Percentiles rank a stretch among this genome's conserved stretches.
These are phyloP conservation scores for Zygogramma bicolorata DNA, from an alignment of 2,888 invertebrate genomes.

Conservation along the genomic window DNA sequence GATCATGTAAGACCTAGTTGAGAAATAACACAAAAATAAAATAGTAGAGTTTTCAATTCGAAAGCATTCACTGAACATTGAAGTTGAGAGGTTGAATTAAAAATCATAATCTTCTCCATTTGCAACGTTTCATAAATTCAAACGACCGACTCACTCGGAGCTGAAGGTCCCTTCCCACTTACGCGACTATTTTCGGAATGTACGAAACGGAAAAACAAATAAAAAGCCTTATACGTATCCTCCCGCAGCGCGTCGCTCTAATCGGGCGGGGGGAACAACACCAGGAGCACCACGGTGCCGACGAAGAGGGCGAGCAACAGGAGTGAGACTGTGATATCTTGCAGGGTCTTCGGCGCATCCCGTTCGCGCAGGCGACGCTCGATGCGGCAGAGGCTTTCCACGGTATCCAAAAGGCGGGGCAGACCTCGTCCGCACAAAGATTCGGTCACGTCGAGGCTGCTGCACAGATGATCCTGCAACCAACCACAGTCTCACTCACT, in stretches of 20 bases:
- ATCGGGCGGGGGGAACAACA: conserved; percentile 68
- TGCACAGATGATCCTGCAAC: conserved; percentile 73
- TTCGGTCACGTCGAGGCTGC: conserved; percentile 70
- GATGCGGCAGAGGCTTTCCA: conserved; percentile 60
- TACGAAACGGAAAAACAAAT: not conserved
- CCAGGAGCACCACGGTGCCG: conserved; percentile 66
- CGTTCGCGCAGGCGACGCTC: conserved; percentile 45
- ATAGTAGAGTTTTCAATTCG: too few species aligned
- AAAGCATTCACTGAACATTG: too few species aligned
- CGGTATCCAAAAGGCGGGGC: conserved; percentile 63
- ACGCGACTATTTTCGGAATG: conserved; percentile 1
- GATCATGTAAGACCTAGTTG: too few species aligned
- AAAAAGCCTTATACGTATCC: not conserved
- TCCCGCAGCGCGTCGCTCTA: conserved; percentile 49
- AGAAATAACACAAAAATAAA: too few species aligned
- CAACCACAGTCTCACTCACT: conserved; percentile 68
- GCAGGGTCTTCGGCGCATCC: conserved; percentile 55
- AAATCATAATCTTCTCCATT: too few species aligned
- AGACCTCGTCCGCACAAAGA: conserved; percentile 64
- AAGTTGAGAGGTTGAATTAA: too few species aligned
- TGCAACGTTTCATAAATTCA: too few species aligned
- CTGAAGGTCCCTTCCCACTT: not conserved
- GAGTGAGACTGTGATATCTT: conserved; percentile 70
- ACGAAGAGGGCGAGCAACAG: conserved; percentile 66
- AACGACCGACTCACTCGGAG: not conserved